Percentiles rank a stretch among this genome's conserved stretches.
Evolutionary conservation across 2,797 vertebrate species (phyloP).

Genomic region (Florisuga fusca): DNA sequence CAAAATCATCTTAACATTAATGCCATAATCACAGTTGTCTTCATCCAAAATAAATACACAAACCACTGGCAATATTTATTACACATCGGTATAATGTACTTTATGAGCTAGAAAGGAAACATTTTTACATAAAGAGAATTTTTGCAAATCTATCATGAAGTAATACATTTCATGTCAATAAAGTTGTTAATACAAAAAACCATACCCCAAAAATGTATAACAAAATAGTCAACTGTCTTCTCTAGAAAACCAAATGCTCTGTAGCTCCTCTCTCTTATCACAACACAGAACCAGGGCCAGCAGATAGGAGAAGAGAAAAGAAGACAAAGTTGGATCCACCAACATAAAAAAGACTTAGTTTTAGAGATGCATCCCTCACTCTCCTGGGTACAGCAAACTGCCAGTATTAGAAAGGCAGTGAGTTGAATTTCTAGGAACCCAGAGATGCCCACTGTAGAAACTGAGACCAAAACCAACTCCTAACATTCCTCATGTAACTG

Average conservation of each 20-base stretch:
- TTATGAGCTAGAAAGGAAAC: background rate
- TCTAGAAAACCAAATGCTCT: background rate
- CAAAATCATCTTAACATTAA: background rate
- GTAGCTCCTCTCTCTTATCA: background rate
- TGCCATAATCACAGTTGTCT: background rate
- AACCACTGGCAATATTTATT: background rate
- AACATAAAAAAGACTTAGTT: fast-evolving
- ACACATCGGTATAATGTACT: background rate
- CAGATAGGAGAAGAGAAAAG: background rate
- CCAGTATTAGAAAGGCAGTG: background rate
- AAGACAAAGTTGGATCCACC: background rate
- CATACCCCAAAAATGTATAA: background rate
- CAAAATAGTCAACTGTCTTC: background rate
- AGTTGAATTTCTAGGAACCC: background rate
- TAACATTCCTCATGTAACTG: background rate
- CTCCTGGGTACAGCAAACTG: background rate
- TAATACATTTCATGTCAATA: background rate
- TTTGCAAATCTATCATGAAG: background rate
- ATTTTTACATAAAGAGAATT: background rate
- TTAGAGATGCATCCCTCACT: background rate
- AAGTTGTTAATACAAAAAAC: background rate
- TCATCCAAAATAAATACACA: background rate
- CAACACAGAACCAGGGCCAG: background rate
- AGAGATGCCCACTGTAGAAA: background rate
- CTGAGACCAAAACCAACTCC: background rate